Conservation (phyloP, 1,140 invertebrate genomes). For the Calephelis virginiensis region DNA sequence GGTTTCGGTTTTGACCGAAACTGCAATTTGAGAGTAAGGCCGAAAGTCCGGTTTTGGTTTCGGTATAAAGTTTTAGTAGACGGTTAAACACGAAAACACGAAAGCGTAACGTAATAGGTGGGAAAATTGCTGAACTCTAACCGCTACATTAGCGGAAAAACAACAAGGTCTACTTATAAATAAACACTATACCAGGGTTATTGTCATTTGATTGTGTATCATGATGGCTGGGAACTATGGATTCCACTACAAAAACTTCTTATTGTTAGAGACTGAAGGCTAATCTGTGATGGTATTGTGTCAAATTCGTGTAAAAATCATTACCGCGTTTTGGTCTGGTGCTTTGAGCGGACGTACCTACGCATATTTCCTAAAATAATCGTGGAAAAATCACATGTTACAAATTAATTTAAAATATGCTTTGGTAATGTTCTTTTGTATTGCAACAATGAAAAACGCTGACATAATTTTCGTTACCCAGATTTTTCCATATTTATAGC, state of each 20-base stretch:
- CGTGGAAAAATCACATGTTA: not conserved
- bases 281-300: constrained; percentile 7
- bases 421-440: not conserved
- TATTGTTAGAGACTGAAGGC: constrained; percentile 6
- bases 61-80: too few species aligned
- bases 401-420: not conserved
- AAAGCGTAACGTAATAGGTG: too few species aligned
- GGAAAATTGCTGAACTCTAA: too few species aligned
- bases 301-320: constrained; percentile 6
- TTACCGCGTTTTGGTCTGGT: not conserved
- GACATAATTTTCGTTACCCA: too few species aligned
- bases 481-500: too few species aligned
- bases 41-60: too few species aligned
- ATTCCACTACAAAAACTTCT: constrained; percentile 7
- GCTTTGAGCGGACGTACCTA: not conserved
- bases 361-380: not conserved
- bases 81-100: too few species aligned
- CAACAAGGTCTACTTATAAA: not conserved
- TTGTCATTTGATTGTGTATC: not conserved
- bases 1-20: too few species aligned
- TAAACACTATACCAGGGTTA: not conserved
- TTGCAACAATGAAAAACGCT: not conserved
- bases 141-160: not conserved
- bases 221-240: constrained; percentile 9
- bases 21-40: too few species aligned